Percentiles rank a stretch among this genome's conserved stretches.
phyloP scores from a whole-genome alignment of 1,140 invertebrate species.

The Parasteatoda tepidariorum region DNA sequence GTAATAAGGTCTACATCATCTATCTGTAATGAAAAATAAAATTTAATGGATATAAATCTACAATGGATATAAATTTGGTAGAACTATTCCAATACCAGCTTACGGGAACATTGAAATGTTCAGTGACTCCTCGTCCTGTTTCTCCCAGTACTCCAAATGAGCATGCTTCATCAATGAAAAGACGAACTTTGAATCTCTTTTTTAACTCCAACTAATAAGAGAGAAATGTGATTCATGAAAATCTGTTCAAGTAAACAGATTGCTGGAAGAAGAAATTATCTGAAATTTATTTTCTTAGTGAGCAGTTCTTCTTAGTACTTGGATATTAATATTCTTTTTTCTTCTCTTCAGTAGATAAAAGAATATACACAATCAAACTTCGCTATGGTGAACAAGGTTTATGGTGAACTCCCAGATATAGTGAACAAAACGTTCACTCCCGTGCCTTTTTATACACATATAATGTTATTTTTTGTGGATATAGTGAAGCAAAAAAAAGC shows the following conservation, averaged over 20 bases:
- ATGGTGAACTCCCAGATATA: too few relatives aligned
- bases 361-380: too few relatives aligned
- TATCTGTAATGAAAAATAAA: constrained; percentile 68
- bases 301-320: too few relatives aligned
- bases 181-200: constrained; percentile 87
- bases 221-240: not conserved
- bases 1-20: constrained; percentile 93
- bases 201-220: constrained; percentile 78
- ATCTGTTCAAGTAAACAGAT: not conserved
- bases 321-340: too few relatives aligned
- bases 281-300: too few relatives aligned
- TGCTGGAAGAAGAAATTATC: too few relatives aligned
- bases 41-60: not conserved
- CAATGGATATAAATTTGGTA: not conserved
- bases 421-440: too few relatives aligned
- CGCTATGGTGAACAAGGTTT: too few relatives aligned
- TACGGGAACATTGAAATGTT: constrained; percentile 83
- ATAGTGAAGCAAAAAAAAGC: too few relatives aligned
- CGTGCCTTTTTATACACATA: too few relatives aligned
- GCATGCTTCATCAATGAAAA: constrained; percentile 94
- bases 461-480: too few relatives aligned
- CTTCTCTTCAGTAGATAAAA: too few relatives aligned
- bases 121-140: constrained; percentile 86
- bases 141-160: constrained; percentile 91
- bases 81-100: constrained; percentile 64